Conservation (phyloP, 2,113 vertebrate genomes). For the Pavo muticus region DNA sequence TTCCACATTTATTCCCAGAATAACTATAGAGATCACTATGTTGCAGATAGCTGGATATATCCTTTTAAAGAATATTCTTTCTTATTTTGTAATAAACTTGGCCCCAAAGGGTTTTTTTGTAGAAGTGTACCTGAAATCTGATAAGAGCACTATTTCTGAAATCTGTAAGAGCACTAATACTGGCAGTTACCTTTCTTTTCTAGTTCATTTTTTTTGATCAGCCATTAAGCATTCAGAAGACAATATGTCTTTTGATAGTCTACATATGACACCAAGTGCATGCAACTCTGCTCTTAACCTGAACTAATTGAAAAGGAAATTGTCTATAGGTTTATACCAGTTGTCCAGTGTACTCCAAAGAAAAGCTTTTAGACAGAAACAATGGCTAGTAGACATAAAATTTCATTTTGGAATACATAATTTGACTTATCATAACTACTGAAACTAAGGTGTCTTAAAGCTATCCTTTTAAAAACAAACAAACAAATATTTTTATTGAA, state of each 20-base stretch:
- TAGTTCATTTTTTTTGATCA: background rate
- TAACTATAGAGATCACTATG: background rate
- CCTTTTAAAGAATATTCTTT: background rate
- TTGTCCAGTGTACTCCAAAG: background rate
- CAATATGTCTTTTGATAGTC: background rate
- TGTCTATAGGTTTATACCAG: background rate
- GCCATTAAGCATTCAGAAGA: background rate
- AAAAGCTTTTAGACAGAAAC: background rate
- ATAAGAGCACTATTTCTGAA: background rate
- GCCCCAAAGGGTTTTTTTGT: background rate
- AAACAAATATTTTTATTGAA: background rate
- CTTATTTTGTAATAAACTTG: background rate
- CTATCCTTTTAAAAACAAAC: background rate
- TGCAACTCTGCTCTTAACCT: background rate
- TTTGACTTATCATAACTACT: background rate
- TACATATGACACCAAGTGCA: background rate
- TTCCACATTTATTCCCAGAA: background rate
- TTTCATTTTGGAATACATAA: background rate
- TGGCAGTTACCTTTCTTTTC: background rate
- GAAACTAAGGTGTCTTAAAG: background rate
- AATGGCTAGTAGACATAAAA: background rate
- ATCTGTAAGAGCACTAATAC: background rate
- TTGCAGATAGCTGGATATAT: background rate
- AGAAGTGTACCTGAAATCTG: background rate
- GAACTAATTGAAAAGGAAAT: background rate